Evolutionary conservation across 2,113 vertebrate species (phyloP).

Genomic region (Typhlomys cinereus): DNA sequence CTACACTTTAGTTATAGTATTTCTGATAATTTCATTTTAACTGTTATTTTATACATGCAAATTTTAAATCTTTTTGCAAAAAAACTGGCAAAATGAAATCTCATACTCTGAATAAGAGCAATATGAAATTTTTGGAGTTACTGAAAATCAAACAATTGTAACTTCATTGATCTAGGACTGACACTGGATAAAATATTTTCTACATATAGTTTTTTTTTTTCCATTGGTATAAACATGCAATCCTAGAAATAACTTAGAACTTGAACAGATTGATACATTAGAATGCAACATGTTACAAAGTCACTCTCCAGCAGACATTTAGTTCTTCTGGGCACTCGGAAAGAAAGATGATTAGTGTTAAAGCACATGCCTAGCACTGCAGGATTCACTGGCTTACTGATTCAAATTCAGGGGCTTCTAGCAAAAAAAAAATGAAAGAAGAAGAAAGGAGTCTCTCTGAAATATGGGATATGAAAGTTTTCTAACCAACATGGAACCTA

Average conservation of each 20-base stretch:
- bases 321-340: background rate
- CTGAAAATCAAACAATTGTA: too few species aligned
- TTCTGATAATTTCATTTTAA: slow-evolving; percentile 34
- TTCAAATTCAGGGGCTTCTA: too few species aligned
- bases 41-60: slow-evolving; percentile 16
- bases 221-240: background rate
- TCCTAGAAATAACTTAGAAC: background rate
- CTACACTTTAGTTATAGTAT: slow-evolving; percentile 1
- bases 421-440: too few species aligned
- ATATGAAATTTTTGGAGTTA: too few species aligned
- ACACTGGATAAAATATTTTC: background rate
- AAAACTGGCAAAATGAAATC: background rate
- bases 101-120: background rate
- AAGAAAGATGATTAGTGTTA: too few species aligned
- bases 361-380: fast-evolving
- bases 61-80: background rate
- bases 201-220: background rate
- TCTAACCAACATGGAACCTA: too few species aligned
- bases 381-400: too few species aligned
- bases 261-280: background rate
- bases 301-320: background rate
- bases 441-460: too few species aligned
- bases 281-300: background rate
- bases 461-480: too few species aligned
- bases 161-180: background rate